These are phyloP conservation scores for Datnioides undecimradiatus DNA, from an alignment of 2,113 vertebrate species.

Conservation along the genomic window DNA sequence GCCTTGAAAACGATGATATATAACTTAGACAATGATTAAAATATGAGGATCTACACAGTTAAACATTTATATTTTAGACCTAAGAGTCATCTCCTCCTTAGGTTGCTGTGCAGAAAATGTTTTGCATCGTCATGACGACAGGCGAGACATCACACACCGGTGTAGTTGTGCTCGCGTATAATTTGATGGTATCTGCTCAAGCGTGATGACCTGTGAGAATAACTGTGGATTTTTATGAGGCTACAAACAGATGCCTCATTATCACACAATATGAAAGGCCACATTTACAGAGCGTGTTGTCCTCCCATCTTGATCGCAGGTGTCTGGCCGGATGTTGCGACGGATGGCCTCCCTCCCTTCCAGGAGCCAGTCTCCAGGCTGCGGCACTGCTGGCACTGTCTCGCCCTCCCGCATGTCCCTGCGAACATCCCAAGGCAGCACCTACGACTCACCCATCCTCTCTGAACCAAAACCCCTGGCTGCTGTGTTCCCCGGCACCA, in stretches of 20 bases:
- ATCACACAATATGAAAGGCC: slow-evolving; percentile 8
- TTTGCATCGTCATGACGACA: background rate
- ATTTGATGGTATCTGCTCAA: slow-evolving; percentile 28
- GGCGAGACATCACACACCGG: background rate
- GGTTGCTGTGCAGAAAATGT: no score
- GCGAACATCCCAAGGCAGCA: slow-evolving; percentile 91
- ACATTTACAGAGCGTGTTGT: background rate
- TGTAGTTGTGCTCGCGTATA: background rate
- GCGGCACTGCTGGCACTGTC: slow-evolving; percentile 84
- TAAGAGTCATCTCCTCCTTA: no score
- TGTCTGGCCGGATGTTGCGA: slow-evolving; percentile 87
- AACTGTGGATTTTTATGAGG: slow-evolving; percentile 15
- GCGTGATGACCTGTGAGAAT: slow-evolving; percentile 27
- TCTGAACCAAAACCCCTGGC: slow-evolving; percentile 88
- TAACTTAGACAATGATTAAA: no score
- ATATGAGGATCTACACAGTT: no score
- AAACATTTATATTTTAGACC: no score
- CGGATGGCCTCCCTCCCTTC: slow-evolving; percentile 96
- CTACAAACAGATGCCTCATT: slow-evolving; percentile 26
- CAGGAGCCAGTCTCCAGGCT: slow-evolving; percentile 94
- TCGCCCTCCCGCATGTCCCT: slow-evolving; percentile 92
- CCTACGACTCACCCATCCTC: slow-evolving; percentile 91
- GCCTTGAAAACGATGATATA: no score
- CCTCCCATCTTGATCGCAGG: slow-evolving; percentile 69
- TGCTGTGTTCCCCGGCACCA: slow-evolving; percentile 88